phyloP scores from a whole-genome alignment of 2,797 vertebrate genomes.

The Myotis findleyi region DNA sequence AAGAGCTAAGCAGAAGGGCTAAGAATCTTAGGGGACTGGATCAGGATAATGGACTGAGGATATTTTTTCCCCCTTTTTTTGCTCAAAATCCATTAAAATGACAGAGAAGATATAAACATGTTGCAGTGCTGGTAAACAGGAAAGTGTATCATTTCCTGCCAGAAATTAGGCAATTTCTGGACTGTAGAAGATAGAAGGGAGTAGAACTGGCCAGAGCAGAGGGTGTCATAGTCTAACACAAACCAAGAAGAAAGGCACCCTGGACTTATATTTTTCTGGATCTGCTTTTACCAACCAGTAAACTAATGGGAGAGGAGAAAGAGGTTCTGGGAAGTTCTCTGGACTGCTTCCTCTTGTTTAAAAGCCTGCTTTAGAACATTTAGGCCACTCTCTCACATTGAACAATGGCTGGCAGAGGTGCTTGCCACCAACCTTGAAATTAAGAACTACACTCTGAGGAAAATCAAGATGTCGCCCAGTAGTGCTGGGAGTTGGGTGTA shows the following conservation, averaged over 20 bases:
- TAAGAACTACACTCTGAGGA: not conserved
- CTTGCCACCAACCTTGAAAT: not conserved
- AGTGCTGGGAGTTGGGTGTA: not conserved
- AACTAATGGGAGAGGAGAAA: not conserved
- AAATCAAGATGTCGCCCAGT: not conserved
- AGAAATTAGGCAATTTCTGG: not conserved
- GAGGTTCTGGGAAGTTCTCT: not conserved
- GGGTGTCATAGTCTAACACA: not conserved
- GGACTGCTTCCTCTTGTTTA: not conserved
- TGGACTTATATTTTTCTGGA: not conserved
- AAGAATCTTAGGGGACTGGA: not conserved
- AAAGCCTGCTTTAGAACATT: not conserved
- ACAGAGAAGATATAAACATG: not conserved
- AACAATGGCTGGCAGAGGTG: not conserved
- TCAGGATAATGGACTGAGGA: not conserved
- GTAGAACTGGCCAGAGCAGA: not conserved
- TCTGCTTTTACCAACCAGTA: not conserved
- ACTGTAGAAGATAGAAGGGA: not conserved
- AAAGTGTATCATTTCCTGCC: not conserved
- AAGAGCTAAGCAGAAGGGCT: not conserved
- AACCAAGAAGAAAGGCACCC: not conserved
- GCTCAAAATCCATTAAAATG: not conserved
- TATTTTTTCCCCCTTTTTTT: not conserved
- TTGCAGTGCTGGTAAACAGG: not conserved
- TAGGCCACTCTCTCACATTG: not conserved